Base-by-base conservation (phyloP, 2,888 invertebrate species). In the Dyspetes luteomarginatus region DNA sequence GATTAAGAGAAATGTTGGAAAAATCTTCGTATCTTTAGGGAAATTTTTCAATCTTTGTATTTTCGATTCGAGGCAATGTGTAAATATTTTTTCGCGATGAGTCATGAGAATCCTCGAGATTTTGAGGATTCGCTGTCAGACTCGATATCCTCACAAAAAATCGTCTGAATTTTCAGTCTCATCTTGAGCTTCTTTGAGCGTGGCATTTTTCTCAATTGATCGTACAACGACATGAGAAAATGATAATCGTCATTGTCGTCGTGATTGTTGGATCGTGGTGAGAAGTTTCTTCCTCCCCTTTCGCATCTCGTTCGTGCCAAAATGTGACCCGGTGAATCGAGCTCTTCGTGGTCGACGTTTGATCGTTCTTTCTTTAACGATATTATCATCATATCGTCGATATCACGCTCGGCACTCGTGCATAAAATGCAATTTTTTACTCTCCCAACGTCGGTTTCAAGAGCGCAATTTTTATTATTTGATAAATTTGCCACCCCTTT, bases 201-300 rank as follows among this genome's bases (percentile, higher is more conserved):
- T 52, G 80, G 76, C 75, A 85, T 78, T 74, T 55, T 56, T 28
- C 65, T 75, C 73, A 82, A 28, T 48, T 77, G 73, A 43, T 64
- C 72, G 69, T 83, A 64, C 24, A 82, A 45, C 67, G 83, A 84
- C 81, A 82, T 55, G 50, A 81, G 58, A 76, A 85, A 84, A 69
- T 75, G 78, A 80, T 85, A 82, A 41, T 84, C 82, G 22, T 81
- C 76, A 75, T 82, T 71, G 36, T 65, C 68, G 50, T 81, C 52
- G 43, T 62, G 41, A 41, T 41, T 19, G 36, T 36, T n/a, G n/a
- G 43, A 17, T 2, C 15, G 2, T 41, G 24, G 7, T 7, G 45
- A 12, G 4, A 2, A 0, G 17, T 41, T 15, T n/a, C n/a, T n/a
- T n/a, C n/a, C n/a, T n/a, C n/a, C n/a, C n/a, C n/a, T n/a, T n/a